Evolutionary conservation across 2,888 invertebrate species (phyloP), one percentile per base, ranked within the genome.

Genomic region (Imbricaverruca yamaguchii): DNA sequence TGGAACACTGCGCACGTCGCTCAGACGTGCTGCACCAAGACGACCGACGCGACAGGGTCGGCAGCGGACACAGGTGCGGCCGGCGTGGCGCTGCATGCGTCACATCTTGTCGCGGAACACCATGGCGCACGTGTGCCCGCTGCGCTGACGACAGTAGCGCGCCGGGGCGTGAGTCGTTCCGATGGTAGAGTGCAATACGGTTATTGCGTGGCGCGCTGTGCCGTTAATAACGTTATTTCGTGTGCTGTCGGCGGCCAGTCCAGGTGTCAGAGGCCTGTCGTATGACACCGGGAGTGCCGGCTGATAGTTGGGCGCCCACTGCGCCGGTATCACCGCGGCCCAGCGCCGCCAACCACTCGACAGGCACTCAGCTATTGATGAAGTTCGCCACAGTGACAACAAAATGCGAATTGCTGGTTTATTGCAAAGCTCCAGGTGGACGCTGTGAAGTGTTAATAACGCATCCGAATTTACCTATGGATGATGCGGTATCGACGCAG

Each of bases 91-190:
- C 39, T 8, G 39, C 39, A 23, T 69, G 69, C 69, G 69, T 69
- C 69, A 69, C 69, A 69, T 39, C 69, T 69, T 69, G 69, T 69
- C 69, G 15, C 69, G 39, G 69, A 39, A 23, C 69, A 4, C 39
- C 39, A 23, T 23, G 69, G 12, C 12, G 39, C 15, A 6, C 13
- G 53, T 39, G 74, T 10, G 53, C 74, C 74, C 74, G 55, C 55
- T 53, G 74, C 9, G 74, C 13, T 55, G 21, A 21, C 55, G 53
- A 21, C 74, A 10, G 9, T n/a, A 11, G 9, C 74, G 15, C 53
- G 18, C 8, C 39, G n/a, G 69, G 39, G 6, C 6, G 4, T 39
- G 15, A 15, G 18, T 18, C 39, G 69, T 6, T 39, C 69, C 15
- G n/a, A 39, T 39, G 10, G 53, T 10, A 55, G 18, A 7, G 74